Evolutionary conservation across 2,797 vertebrate species (phyloP).

Genomic region (Betta splendens): DNA sequence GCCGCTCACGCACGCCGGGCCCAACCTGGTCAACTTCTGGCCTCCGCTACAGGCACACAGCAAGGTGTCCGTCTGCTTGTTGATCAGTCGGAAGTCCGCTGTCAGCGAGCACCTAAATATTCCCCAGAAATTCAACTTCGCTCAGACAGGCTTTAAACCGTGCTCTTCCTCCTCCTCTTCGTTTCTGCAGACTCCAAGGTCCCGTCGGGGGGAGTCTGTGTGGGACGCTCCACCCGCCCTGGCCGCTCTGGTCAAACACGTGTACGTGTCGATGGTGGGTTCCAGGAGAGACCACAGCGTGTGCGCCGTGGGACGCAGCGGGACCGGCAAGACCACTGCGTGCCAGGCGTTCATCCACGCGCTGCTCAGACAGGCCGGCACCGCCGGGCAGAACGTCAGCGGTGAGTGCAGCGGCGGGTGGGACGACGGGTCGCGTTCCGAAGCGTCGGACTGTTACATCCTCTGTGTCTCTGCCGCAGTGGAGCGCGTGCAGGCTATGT

Average conservation of each 20-base stretch:
- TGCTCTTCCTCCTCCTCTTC: neutral
- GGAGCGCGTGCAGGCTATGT: conserved; percentile 90
- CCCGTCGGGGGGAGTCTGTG: conserved; percentile 67
- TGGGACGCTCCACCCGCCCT: conserved; percentile 82
- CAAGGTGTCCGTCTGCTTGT: conserved; percentile 66
- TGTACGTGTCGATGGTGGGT: conserved; percentile 86
- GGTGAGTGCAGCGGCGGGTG: conserved; percentile 40
- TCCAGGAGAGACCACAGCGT: conserved; percentile 88
- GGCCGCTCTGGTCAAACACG: conserved; percentile 81
- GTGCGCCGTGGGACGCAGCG: conserved; percentile 86
- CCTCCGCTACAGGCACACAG: conserved; percentile 60
- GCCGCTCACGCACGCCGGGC: conserved; percentile 84
- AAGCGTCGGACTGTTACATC: neutral
- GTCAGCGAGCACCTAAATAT: no score
- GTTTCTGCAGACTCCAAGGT: conserved; percentile 62
- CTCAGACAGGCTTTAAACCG: no score
- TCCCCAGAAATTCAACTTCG: no score
- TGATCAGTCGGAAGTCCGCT: no score
- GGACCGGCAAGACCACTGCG: conserved; percentile 86
- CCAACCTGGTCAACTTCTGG: conserved; percentile 83
- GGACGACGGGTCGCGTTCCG: rapidly evolving
- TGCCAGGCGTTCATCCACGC: conserved; percentile 83
- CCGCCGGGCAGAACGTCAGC: conserved; percentile 75
- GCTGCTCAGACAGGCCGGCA: conserved; percentile 84
- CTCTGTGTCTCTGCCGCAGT: conserved; percentile 65